phyloP scores from a whole-genome alignment of 1,140 invertebrate species.

The Piezodorus guildinii region DNA sequence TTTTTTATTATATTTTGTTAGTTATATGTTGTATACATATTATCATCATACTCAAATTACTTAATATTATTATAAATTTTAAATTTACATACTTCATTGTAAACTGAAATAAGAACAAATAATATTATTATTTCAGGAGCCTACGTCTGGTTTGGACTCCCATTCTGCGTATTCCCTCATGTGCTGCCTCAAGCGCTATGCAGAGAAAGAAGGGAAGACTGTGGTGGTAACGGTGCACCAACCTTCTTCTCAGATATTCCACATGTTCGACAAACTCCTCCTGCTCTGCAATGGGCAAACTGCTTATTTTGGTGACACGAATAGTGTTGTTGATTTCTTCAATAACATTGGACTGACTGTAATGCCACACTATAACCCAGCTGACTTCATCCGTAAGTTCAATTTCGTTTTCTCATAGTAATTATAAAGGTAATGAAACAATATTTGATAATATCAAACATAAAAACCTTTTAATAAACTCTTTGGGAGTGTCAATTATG shows the following conservation, averaged over 20 bases:
- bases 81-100: not conserved
- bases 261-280: conserved; percentile 73
- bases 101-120: not conserved
- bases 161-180: conserved; percentile 68
- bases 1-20: not conserved
- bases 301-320: conserved; percentile 67
- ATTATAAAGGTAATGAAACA: too few species aligned
- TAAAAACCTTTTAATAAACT: too few species aligned
- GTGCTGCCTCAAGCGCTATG: conserved; percentile 59
- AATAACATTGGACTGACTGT: conserved; percentile 58
- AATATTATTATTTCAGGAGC: conserved; percentile 49
- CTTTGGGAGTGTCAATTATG: too few species aligned
- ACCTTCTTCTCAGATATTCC: conserved; percentile 78
- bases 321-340: conserved; percentile 66
- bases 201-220: conserved; percentile 65
- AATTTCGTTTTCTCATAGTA: not conserved
- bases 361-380: conserved; percentile 71
- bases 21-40: not conserved
- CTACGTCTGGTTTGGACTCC: conserved; percentile 75
- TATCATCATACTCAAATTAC: not conserved
- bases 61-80: not conserved
- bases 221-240: conserved; percentile 76
- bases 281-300: conserved; percentile 62
- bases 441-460: too few species aligned
- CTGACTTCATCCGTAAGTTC: conserved; percentile 73